Conservation (phyloP, 1,140 invertebrate genomes). For the Danaus plexippus region DNA sequence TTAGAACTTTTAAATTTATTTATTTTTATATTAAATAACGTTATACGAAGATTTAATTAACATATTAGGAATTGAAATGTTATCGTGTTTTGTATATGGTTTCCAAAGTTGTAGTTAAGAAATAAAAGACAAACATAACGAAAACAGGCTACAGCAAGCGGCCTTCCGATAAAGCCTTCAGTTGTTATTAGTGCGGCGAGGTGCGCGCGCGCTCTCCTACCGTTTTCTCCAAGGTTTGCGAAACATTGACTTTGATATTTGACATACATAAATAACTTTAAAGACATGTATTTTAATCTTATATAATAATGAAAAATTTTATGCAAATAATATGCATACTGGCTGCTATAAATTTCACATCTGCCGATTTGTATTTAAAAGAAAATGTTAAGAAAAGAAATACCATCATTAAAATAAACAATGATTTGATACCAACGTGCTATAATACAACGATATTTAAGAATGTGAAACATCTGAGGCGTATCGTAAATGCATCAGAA, state of each 20-base stretch:
- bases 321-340: conserved; percentile 2
- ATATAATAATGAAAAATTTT: conserved; percentile 3
- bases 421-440: conserved; percentile 41
- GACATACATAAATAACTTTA: conserved; percentile 4
- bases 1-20: too few species aligned
- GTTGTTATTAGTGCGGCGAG: conserved; percentile 49
- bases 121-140: conserved; percentile 54
- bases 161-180: conserved; percentile 54
- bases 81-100: conserved; percentile 23
- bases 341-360: not conserved
- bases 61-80: too few species aligned
- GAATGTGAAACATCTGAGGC: conserved; percentile 51
- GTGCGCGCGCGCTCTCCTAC: conserved; percentile 48
- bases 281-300: conserved; percentile 3
- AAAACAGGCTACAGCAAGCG: conserved; percentile 55
- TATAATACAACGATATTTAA: conserved; percentile 53
- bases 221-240: not conserved
- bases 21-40: too few species aligned
- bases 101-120: conserved; percentile 38
- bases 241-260: not conserved
- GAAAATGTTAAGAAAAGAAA: conserved; percentile 60
- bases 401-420: conserved; percentile 55
- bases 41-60: too few species aligned
- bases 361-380: conserved; percentile 48
- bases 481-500: conserved; percentile 51